A percentile compares a stretch with the other conserved stretches of the same genome.
Evolutionary conservation across 2,888 invertebrate genomes (phyloP).

Genomic region (Coelogynopora nodosa): DNA sequence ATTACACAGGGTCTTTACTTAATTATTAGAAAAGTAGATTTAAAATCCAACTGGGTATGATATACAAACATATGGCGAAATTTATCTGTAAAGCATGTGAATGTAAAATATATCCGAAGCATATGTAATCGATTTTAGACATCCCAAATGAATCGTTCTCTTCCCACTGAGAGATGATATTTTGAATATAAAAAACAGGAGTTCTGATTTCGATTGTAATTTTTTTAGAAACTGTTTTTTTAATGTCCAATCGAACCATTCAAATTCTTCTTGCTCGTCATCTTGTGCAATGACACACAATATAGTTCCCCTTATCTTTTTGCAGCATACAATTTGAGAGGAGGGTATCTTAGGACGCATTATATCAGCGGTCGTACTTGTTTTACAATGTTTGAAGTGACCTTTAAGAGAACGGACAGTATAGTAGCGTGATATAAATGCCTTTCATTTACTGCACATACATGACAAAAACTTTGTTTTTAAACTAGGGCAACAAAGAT

Average conservation of each 20-base stretch:
- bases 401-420: conserved; percentile 17
- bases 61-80: no score
- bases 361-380: neutral
- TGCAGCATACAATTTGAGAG: conserved; percentile 19
- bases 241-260: conserved; percentile 13
- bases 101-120: no score
- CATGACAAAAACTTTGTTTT: neutral
- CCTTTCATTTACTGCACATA: neutral
- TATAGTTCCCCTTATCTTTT: neutral
- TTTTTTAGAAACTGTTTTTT: neutral
- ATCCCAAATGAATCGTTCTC: no score
- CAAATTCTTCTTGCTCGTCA: conserved; percentile 22
- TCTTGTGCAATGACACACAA: conserved; percentile 3
- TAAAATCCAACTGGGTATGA: no score
- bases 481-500: neutral
- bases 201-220: no score
- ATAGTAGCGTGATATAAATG: neutral
- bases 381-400: neutral
- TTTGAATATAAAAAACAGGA: no score
- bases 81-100: no score
- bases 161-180: no score
- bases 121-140: no score
- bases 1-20: no score
- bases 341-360: neutral
- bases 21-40: no score